Evolutionary conservation across 2,113 vertebrate species (phyloP).

Genomic region (Petromus typicus): DNA sequence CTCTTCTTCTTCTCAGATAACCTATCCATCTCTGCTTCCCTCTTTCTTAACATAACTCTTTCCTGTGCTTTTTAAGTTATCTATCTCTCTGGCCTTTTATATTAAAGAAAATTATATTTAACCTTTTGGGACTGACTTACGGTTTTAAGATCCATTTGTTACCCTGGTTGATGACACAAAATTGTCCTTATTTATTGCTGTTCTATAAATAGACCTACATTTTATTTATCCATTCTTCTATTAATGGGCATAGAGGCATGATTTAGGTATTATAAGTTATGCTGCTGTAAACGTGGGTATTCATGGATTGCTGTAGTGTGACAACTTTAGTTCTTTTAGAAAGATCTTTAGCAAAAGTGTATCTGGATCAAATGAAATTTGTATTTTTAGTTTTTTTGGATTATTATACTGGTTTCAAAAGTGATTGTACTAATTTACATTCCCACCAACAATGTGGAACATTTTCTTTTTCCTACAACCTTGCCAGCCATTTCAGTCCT

Average conservation of each 20-base stretch:
- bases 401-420: neutral
- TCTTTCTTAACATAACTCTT: neutral
- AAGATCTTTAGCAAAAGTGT: neutral
- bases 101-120: neutral
- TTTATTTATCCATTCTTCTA: neutral
- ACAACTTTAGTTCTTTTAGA: neutral
- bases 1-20: neutral
- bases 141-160: neutral
- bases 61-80: neutral
- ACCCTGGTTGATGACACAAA: neutral
- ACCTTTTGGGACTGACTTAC: neutral
- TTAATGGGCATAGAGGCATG: neutral
- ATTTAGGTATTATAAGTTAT: neutral
- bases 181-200: neutral
- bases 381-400: neutral
- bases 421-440: neutral
- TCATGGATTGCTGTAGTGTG: neutral
- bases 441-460: neutral
- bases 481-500: neutral
- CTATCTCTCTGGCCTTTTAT: neutral
- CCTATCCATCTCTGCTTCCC: neutral
- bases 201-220: neutral
- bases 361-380: neutral
- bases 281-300: neutral
- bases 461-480: neutral